Base-by-base conservation (phyloP, 2,888 invertebrate genomes). In the Cordilura impudica region DNA sequence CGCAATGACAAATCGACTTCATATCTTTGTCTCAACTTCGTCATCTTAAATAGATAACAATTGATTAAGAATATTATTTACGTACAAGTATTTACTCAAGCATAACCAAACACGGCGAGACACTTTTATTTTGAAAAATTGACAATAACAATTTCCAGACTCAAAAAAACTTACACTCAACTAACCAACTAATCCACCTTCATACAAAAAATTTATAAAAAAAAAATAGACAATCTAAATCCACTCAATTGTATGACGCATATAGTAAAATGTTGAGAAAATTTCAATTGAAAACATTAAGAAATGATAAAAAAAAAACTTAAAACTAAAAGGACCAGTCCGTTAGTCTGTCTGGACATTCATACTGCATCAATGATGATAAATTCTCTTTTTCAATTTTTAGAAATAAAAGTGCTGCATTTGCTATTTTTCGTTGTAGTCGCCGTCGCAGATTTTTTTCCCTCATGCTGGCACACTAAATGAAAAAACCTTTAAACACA, bases 111-210 rank as follows among this genome's bases (percentile, higher is more conserved):
- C 35, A 3, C 14, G 47, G 19, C 63, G 19, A 56, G 39, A 49
- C 69, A 35, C 14, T 21, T 29, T 43, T 23, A 31, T 10, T 60
- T 54, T 31, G 2, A 35, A 56, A n/a, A n/a, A n/a, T n/a, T n/a
- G 54, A 19, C 29, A 21, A 49, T 63, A 21, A 29, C 54, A 75
- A 61, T 60, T 51, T 23, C 23, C 4, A 47, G 54, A n/a, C 12
- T 35, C 12, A 14, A 66, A 18, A 7, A 43, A 53, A 66, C 54
- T 49, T 56, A 47, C 60, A 61, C 67, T 7, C 10, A 60, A 23
- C 60, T 39, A 75, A 69, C 61, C 54, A 75, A 63, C 75, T 75
- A 75, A 75, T 69, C 54, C 75, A 75, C 75, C 75, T 75, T 75
- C 56, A 70, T 26, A 49, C 39, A 16, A 29, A 16, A 19, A 29